Percentiles rank a stretch among this genome's conserved stretches.
phyloP scores from a whole-genome alignment of 2,888 invertebrate genomes.

The Sisyra nigra region DNA sequence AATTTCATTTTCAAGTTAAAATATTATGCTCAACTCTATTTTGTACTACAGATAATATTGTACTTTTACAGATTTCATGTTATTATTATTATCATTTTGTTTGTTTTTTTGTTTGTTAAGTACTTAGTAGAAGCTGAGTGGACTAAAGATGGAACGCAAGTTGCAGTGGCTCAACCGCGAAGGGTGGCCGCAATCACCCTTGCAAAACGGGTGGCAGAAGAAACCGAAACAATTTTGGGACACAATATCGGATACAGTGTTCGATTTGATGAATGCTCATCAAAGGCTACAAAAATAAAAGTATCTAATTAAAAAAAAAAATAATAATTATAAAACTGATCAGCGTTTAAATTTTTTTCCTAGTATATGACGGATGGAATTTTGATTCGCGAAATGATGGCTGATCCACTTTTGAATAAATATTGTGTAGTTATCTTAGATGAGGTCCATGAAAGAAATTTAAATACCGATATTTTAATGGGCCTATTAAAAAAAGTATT shows the following conservation, averaged over 20 bases:
- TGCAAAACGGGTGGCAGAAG: conserved; percentile 78
- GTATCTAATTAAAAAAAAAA: conserved; percentile 27
- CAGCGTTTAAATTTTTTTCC: conserved; percentile 13
- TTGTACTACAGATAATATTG: too few species aligned
- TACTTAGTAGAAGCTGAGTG: conserved; percentile 81
- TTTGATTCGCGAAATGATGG: conserved; percentile 84
- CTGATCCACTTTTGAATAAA: conserved; percentile 77
- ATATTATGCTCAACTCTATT: too few species aligned
- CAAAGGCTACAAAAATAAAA: conserved; percentile 52
- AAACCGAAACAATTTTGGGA: conserved; percentile 54
- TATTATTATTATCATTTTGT: not conserved
- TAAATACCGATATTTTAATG: conserved; percentile 86
- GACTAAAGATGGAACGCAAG: conserved; percentile 49
- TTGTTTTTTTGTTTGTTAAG: conserved; percentile 30
- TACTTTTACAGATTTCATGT: too few species aligned
- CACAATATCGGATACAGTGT: conserved; percentile 74
- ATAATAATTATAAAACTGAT: conserved; percentile 3
- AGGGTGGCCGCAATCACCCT: conserved; percentile 79
- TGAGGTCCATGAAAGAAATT: conserved; percentile 89
- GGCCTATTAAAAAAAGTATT: conserved; percentile 86
- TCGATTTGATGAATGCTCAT: conserved; percentile 51
- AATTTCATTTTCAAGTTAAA: too few species aligned
- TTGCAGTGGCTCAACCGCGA: conserved; percentile 86
- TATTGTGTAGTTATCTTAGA: conserved; percentile 83
- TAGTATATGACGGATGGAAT: conserved; percentile 96